These are phyloP conservation scores for Ostrea edulis DNA, from an alignment of 1,140 invertebrate species.

Conservation along the genomic window DNA sequence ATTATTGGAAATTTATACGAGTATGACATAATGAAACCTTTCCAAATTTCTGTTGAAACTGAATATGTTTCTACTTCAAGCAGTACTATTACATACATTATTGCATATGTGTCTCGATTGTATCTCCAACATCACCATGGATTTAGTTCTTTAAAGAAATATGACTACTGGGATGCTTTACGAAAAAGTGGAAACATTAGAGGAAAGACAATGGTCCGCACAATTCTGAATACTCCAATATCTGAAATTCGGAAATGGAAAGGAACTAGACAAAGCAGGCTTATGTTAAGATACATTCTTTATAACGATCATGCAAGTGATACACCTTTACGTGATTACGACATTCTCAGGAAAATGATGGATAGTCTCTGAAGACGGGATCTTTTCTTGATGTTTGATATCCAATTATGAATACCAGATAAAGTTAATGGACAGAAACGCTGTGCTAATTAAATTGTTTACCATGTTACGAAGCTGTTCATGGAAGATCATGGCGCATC, in stretches of 20 bases:
- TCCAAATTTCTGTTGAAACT: not conserved
- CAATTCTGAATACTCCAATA: not conserved
- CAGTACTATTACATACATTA: not conserved
- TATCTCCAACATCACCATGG: not conserved
- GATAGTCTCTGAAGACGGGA: too few species aligned
- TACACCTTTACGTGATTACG: too few species aligned
- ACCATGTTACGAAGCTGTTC: too few species aligned
- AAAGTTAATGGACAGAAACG: too few species aligned
- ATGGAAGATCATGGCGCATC: too few species aligned
- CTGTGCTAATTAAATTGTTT: too few species aligned
- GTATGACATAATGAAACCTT: not conserved
- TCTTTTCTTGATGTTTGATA: too few species aligned
- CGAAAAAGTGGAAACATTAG: not conserved
- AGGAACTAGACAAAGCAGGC: not conserved
- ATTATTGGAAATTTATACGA: not conserved
- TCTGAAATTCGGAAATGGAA: not conserved
- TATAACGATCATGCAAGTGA: too few species aligned
- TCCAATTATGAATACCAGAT: too few species aligned
- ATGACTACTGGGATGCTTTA: not conserved
- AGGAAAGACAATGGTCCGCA: not conserved
- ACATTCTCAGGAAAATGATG: too few species aligned
- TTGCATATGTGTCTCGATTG: not conserved
- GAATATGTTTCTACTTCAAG: not conserved
- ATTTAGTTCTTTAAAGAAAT: not conserved
- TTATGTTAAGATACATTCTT: not conserved